A percentile compares a stretch with the other conserved stretches of the same genome.
Evolutionary conservation across 2,888 invertebrate species (phyloP).

Genomic region (Margaritifera margaritifera): DNA sequence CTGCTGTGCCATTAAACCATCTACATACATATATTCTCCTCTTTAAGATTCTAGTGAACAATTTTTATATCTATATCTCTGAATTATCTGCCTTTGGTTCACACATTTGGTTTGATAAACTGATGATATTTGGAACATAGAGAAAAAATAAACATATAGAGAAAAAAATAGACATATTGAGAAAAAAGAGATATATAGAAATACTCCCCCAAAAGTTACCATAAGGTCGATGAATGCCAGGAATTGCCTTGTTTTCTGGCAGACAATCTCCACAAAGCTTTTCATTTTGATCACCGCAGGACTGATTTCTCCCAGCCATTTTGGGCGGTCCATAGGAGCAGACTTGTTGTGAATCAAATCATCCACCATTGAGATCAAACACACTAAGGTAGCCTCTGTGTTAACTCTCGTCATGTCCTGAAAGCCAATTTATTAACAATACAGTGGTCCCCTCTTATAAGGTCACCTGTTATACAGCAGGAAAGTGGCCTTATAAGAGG

Average conservation of each 20-base stretch:
- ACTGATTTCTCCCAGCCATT: slow-evolving; percentile 84
- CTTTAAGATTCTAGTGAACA: too few relatives aligned
- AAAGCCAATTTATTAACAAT: background rate
- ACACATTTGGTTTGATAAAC: too few relatives aligned
- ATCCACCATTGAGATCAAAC: slow-evolving; percentile 87
- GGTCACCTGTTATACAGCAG: background rate
- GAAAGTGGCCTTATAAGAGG: background rate
- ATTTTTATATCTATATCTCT: too few relatives aligned
- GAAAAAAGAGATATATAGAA: too few relatives aligned
- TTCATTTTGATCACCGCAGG: slow-evolving; percentile 87
- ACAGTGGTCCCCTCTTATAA: background rate
- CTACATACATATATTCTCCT: too few relatives aligned
- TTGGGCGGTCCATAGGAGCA: slow-evolving; percentile 34
- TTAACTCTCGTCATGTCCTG: slow-evolving; percentile 87
- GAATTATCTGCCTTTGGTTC: too few relatives aligned
- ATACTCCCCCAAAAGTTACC: slow-evolving; percentile 44
- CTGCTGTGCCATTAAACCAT: too few relatives aligned
- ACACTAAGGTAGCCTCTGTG: slow-evolving; percentile 90
- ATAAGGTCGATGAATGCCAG: slow-evolving; percentile 75
- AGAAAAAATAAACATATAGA: background rate
- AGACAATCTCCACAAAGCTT: slow-evolving; percentile 64
- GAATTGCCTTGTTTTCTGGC: slow-evolving; percentile 83
- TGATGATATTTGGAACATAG: too few relatives aligned
- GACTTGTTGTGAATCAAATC: slow-evolving; percentile 75
- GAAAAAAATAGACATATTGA: background rate